A percentile compares a stretch with the other conserved stretches of the same genome.
Evolutionary conservation across 1,140 invertebrate species (phyloP).

Genomic region (Monochamus saltuarius): DNA sequence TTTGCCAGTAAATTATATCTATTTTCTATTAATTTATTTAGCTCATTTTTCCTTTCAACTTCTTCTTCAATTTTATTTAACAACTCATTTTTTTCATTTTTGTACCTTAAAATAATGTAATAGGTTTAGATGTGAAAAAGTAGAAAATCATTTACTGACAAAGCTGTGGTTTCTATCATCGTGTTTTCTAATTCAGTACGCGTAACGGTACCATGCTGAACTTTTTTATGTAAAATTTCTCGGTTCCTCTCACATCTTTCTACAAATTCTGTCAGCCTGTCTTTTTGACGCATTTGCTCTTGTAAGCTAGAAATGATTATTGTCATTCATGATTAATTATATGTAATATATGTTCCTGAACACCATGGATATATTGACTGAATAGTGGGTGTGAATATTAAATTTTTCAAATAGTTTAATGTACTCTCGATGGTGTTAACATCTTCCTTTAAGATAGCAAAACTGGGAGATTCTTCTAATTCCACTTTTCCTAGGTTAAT

Average conservation of each 20-base stretch:
- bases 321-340: conserved; percentile 11
- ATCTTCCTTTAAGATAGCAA: conserved; percentile 54
- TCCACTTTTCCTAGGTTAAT: conserved; percentile 44
- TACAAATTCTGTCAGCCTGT: conserved; percentile 55
- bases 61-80: conserved; percentile 52
- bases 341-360: conserved; percentile 10
- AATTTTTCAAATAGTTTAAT: conserved; percentile 55
- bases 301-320: conserved; percentile 54
- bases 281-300: conserved; percentile 58
- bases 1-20: conserved; percentile 37
- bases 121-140: conserved; percentile 32
- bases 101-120: conserved; percentile 52
- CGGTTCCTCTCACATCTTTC: conserved; percentile 54
- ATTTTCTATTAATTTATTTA: conserved; percentile 23
- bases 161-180: conserved; percentile 56
- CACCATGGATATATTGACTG: conserved; percentile 55
- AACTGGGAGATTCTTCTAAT: conserved; percentile 41
- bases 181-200: conserved; percentile 59
- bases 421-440: conserved; percentile 55
- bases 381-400: conserved; percentile 53
- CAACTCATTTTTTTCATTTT: conserved; percentile 55
- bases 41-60: conserved; percentile 50
- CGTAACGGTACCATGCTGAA: conserved; percentile 58
- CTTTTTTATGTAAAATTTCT: conserved; percentile 56
- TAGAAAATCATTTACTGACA: conserved; percentile 47